Evolutionary conservation across 2,888 invertebrate species (phyloP), one percentile per base, ranked within the genome.

Genomic region (Zaprionus lineosus): DNA sequence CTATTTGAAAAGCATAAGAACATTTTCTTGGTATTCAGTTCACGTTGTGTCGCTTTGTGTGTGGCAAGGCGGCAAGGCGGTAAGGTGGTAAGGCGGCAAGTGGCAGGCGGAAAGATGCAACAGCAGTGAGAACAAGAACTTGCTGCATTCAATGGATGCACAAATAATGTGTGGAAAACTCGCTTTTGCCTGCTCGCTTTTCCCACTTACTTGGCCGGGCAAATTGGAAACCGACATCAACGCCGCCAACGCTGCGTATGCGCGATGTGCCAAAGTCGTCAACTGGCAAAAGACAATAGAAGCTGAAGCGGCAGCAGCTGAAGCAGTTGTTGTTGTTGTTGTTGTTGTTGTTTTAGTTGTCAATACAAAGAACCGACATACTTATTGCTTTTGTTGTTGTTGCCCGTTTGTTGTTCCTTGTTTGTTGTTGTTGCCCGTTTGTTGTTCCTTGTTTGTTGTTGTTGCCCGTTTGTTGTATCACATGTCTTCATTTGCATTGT

Each of bases 211-310:
- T n/a, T n/a, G 12, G 19, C 28, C 16, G 29, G 55, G 28, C 59
- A 77, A 74, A 74, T 60, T 61, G 68, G 57, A 62, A 65, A 48
- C 29, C 51, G 69, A n/a, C n/a, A n/a, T n/a, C n/a, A n/a, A n/a
- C n/a, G n/a, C n/a, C 78, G 50, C 52, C 79, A 74, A 74, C 79
- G 75, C 33, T 67, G 71, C 76, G 76, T 78, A 78, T 76, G 60
- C 79, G 83, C 68, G 62, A 77, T 83, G 65, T 77, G 56, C 59
- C 48, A 70, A 65, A 33, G 24, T 14, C 12, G 28, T 29, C 33
- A 29, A 6, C 21, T n/a, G 29, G 46, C 58, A 68, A 41, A 19
- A 36, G 26, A 37, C 18, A 34, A 56, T 6, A 33, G 6, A 12
- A 28, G 28, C 19, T 8, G 52, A 37, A 59, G 37, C 39, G 44